Percentiles rank a stretch among this genome's conserved stretches.
phyloP scores from a whole-genome alignment of 1,140 invertebrate genomes.

The Psix sp. region DNA sequence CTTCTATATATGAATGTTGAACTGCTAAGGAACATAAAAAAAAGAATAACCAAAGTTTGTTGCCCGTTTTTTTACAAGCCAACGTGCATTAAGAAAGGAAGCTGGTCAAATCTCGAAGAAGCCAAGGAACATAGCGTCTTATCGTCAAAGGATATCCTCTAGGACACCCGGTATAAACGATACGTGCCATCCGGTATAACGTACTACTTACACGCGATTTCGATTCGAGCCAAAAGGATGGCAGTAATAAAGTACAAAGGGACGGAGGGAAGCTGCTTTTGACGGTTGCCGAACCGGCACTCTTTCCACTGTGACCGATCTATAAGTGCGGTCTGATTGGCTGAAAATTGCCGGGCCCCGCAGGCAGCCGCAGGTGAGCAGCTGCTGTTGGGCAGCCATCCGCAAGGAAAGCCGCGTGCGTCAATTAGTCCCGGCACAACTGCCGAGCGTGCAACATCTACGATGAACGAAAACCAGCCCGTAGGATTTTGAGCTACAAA shows the following conservation, averaged over 20 bases:
- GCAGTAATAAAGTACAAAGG: constrained; percentile 58
- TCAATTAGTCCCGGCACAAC: constrained; percentile 77
- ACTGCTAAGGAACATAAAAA: too few relatives aligned
- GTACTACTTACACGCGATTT: constrained; percentile 48
- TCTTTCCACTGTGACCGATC: constrained; percentile 46
- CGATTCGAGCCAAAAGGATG: constrained; percentile 52
- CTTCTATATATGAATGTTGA: too few relatives aligned
- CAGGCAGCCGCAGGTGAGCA: constrained; percentile 70
- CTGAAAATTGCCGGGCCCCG: constrained; percentile 35
- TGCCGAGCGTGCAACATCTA: constrained; percentile 72
- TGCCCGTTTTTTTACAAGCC: too few relatives aligned
- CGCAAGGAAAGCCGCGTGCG: constrained; percentile 72
- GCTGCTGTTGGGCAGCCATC: constrained; percentile 71
- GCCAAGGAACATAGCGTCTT: too few relatives aligned
- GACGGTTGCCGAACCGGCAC: constrained; percentile 57
- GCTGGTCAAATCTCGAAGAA: too few relatives aligned
- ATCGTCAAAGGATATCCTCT: not conserved
- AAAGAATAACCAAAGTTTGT: too few relatives aligned
- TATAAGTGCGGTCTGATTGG: constrained; percentile 47
- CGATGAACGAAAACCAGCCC: constrained; percentile 45
- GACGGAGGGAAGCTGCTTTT: constrained; percentile 47
- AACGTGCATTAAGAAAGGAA: too few relatives aligned
- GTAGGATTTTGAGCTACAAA: too few relatives aligned
- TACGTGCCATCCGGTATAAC: constrained; percentile 47
- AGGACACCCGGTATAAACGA: constrained; percentile 33